Evolutionary conservation across 2,113 vertebrate species (phyloP), one percentile per base, ranked within the genome.

Genomic region (Theristicus caerulescens): DNA sequence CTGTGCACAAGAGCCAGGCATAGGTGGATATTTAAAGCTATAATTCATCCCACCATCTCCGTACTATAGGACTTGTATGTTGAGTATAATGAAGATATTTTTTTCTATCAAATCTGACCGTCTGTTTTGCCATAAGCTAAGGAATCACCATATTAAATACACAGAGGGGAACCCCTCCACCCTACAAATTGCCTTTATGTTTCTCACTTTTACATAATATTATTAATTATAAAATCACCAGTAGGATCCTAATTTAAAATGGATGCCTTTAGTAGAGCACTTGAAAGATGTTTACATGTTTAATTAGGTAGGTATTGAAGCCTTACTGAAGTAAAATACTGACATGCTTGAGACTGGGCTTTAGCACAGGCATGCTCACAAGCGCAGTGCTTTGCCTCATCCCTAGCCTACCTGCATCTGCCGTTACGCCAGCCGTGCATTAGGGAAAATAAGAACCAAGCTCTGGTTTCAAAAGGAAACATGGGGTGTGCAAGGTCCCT

Each of bases 11-110:
- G 8, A 93, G 69, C 76, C 74, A 73, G 89, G 44, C 87, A 89
- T 27, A 34, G 79, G 71, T 34, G 82, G 94, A 3, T 76, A 87
- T 96, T 95, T 96, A 82, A 85, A 95, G 89, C 93, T 76, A 16
- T 11, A 85, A 93, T 91, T 94, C 90, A 87, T 76, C 91, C 93
- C 71, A 79, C 74, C n/a, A 40, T 26, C 91, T 36, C 86, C 38
- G 8, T 96, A 93, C 92, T 96, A 94, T 29, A 47, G 70, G 42
- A 72, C 38, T 85, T 38, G 31, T 34, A n/a, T 29, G 31, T 7
- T 47, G 32, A 82, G 61, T 64, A 67, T 36, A 82, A 89, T 3
- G 69, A 84, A 21, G 86, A 27, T 7, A 4, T 32, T 18, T 85
- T 84, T 72, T 65, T 16, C 77, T 38, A 14, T 64, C 88, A 38